Evolutionary conservation across 2,797 vertebrate genomes (phyloP).

Genomic region (Clarias fuscus): DNA sequence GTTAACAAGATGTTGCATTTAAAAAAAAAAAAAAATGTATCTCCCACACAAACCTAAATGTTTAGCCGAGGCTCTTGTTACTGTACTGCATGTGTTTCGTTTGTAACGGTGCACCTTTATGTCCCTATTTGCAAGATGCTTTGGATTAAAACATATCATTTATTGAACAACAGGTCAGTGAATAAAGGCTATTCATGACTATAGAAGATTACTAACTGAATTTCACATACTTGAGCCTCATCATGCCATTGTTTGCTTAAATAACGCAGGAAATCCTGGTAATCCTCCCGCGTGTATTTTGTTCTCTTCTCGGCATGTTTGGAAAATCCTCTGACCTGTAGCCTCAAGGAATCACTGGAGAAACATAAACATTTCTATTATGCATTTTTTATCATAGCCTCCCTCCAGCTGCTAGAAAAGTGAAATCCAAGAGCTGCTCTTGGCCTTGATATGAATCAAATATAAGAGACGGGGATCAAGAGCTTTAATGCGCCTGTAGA

Average conservation of each 20-base stretch:
- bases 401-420: slow-evolving; percentile 41
- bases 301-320: slow-evolving; percentile 1
- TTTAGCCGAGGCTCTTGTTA: neutral
- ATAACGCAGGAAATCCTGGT: neutral
- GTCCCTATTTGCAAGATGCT: neutral
- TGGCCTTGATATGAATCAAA: slow-evolving; percentile 51
- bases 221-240: neutral
- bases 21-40: no score
- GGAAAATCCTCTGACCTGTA: slow-evolving; percentile 22
- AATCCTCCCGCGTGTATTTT: slow-evolving; percentile 17
- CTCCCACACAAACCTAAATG: neutral
- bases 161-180: neutral
- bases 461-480: slow-evolving; percentile 38
- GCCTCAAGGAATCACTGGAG: neutral
- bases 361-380: neutral
- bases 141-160: neutral
- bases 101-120: neutral
- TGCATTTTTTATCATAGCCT: slow-evolving; percentile 12
- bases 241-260: neutral
- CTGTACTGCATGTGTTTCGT: no score
- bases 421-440: slow-evolving; percentile 46
- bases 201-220: neutral
- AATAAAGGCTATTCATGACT: neutral
- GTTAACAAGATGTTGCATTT: neutral
- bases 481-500: slow-evolving; percentile 17